Percentiles rank a stretch among this genome's conserved stretches.
Conservation (phyloP, 2,888 invertebrate genomes). For the Micropterix aruncella region DNA sequence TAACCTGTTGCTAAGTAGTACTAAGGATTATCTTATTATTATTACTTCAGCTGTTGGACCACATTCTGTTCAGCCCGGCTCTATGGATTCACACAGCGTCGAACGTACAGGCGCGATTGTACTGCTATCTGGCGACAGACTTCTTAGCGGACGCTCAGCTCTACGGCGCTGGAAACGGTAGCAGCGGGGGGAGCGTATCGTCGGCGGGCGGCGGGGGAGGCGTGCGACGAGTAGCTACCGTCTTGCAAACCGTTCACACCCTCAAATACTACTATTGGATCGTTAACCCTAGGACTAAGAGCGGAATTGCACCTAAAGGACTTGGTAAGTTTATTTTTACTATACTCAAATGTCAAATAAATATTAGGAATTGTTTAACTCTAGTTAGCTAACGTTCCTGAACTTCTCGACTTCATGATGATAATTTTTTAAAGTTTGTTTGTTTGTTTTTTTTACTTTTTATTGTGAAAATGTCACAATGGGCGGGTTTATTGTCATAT, state of each 20-base stretch:
- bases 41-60: constrained; percentile 98
- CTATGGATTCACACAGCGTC: constrained; percentile 98
- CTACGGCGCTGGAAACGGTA: constrained; percentile 44
- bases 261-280: constrained; percentile 99
- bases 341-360: background rate
- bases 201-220: constrained; percentile 26
- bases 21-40: too few species aligned
- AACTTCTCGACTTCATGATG: too few species aligned
- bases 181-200: background rate
- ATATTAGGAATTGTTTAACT: constrained; percentile 6
- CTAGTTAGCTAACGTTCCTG: too few species aligned
- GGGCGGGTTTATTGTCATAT: too few species aligned
- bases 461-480: too few species aligned
- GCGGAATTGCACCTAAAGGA: constrained; percentile 91
- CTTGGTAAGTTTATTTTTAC: constrained; percentile 67
- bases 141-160: constrained; percentile 96
- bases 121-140: constrained; percentile 97
- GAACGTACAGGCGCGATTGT: constrained; percentile 86
- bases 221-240: constrained; percentile 91
- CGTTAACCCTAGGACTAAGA: constrained; percentile 86
- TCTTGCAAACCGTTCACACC: constrained; percentile 95
- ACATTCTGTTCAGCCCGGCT: constrained; percentile 97
- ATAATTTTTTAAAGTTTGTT: too few species aligned
- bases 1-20: too few species aligned
- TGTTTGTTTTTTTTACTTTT: too few species aligned